These are phyloP conservation scores for Pterocles gutturalis DNA, from an alignment of 2,113 vertebrate genomes.

Conservation along the genomic window DNA sequence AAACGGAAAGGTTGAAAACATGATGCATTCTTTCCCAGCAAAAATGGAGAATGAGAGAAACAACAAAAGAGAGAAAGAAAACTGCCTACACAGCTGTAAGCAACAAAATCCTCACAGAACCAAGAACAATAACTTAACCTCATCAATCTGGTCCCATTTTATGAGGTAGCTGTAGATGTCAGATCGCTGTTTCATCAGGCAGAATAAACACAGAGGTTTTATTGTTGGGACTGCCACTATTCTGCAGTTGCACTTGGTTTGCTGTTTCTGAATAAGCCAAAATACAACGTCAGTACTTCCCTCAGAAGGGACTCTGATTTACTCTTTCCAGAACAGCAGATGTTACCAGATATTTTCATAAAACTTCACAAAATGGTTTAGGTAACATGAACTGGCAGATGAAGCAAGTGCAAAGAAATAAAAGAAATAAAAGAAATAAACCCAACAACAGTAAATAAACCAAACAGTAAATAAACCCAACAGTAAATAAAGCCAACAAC, in stretches of 20 bases:
- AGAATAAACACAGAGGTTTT: slow-evolving; percentile 1
- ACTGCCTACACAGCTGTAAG: not conserved
- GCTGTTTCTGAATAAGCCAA: not conserved
- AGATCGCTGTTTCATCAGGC: not conserved
- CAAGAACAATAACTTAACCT: not conserved
- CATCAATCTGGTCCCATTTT: not conserved
- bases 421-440: not conserved
- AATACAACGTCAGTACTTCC: not conserved
- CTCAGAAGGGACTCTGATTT: not conserved
- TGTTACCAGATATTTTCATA: not conserved
- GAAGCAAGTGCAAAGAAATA: not conserved
- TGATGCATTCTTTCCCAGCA: not conserved
- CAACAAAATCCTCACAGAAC: not conserved
- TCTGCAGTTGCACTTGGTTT: not conserved
- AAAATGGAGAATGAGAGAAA: not conserved
- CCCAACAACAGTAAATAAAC: not conserved
- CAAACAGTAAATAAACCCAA: too few relatives aligned
- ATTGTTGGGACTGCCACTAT: not conserved
- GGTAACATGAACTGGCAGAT: not conserved
- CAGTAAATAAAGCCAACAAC: not conserved
- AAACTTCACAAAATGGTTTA: not conserved
- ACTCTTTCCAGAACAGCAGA: not conserved
- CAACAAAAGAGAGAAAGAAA: not conserved
- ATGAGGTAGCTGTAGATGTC: not conserved
- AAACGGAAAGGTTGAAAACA: slow-evolving; percentile 7